Evolutionary conservation across 2,797 vertebrate species (phyloP).

Genomic region (Diglossa cyanea): DNA sequence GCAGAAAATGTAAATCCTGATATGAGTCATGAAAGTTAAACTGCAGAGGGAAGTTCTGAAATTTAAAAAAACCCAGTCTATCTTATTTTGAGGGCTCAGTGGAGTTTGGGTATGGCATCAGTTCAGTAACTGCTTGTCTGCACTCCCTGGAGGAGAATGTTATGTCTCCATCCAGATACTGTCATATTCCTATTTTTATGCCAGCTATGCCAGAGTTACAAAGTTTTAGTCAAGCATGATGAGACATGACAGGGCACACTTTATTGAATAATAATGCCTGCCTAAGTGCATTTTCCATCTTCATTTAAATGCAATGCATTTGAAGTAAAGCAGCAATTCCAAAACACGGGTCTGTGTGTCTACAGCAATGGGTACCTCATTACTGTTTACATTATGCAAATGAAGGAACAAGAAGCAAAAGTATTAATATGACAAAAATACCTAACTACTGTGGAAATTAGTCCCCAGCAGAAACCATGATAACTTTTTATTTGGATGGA

Average conservation of each 20-base stretch:
- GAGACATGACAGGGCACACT: slow-evolving; percentile 41
- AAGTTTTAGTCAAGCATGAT: slow-evolving; percentile 55
- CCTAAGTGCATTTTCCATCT: slow-evolving; percentile 45
- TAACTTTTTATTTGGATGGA: not conserved
- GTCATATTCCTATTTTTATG: slow-evolving; percentile 45
- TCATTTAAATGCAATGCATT: slow-evolving; percentile 26
- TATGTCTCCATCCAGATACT: slow-evolving; percentile 35
- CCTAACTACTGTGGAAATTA: not conserved
- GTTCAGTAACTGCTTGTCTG: slow-evolving; percentile 3
- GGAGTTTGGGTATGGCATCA: not conserved
- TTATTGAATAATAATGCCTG: slow-evolving; percentile 39
- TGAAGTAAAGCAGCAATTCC: slow-evolving; percentile 26
- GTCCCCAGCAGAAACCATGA: not conserved
- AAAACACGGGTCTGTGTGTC: not conserved
- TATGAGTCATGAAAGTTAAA: not conserved
- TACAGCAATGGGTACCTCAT: not conserved
- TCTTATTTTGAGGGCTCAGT: not conserved
- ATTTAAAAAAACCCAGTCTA: not conserved
- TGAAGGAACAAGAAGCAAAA: not conserved
- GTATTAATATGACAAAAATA: not conserved
- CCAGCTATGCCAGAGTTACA: slow-evolving; percentile 30
- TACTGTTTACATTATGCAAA: slow-evolving; percentile 2
- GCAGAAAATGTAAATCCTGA: not conserved
- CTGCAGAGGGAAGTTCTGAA: not conserved
- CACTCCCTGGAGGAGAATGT: not conserved